Evolutionary conservation across 1,140 invertebrate species (phyloP), one percentile per base, ranked within the genome.

Genomic region (Copidosoma floridanum): DNA sequence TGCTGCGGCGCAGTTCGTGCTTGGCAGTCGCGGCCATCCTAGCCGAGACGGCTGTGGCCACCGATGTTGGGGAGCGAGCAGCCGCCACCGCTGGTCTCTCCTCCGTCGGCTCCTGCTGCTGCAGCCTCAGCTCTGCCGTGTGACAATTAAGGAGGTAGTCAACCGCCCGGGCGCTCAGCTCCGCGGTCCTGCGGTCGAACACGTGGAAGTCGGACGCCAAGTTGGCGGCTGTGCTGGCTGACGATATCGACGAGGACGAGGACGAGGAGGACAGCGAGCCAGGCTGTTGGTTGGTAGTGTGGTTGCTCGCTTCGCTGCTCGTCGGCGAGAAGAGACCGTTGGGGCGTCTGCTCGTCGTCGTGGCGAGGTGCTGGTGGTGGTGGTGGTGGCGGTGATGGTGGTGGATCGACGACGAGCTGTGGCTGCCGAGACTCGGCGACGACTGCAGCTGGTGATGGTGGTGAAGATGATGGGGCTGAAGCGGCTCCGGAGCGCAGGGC

Each of bases 1-100:
- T 84, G 84, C 64, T 85, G 35, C 75, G 75, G 26, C 79, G 68
- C 11, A 75, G 65, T 66, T 85, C 83, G 71, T 84, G 84, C 64
- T 85, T 85, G 53, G 85, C 85, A 40, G 85, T 86, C 27, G 85
- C 83, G 67, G 86, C 85, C 85, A 87, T 87, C 46, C 57, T 71
- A n/a, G 32, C 50, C 29, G 29, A 18, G 6, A 73, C 3, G 81
- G 78, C 3, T 83, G 77, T 43, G 75, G 70, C 58, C 81, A 79
- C 12, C 68, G 68, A 7, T 61, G 67, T 10, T 72, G 64, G 20
- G 70, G 57, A 16, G 66, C 68, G 44, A 60, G 3, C 12, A 11
- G 10, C 18, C n/a, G 16, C 14, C 32, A 12, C 16, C 35, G 26
- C 50, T 37, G 23, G 37, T 57, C 10, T 18, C 18, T 29, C 26